Evolutionary conservation across 2,797 vertebrate species (phyloP).

Genomic region (Onychomys torridus): DNA sequence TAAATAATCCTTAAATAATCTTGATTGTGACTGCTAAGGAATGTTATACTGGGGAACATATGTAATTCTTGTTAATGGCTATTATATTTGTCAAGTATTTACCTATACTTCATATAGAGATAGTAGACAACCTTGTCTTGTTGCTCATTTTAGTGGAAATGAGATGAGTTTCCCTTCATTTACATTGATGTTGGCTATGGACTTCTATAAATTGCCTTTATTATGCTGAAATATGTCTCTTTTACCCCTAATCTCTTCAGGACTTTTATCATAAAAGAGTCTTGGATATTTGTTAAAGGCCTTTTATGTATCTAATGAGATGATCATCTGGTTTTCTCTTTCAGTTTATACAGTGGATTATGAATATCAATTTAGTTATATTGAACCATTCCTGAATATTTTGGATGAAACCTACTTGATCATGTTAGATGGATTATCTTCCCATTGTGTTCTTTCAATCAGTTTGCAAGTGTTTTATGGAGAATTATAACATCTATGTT

Average conservation of each 20-base stretch:
- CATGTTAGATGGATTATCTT: neutral
- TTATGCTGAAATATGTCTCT: neutral
- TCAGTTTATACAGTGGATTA: neutral
- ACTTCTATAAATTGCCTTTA: neutral
- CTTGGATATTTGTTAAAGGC: neutral
- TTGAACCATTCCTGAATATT: neutral
- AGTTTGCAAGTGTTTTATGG: neutral
- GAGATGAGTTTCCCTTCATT: neutral
- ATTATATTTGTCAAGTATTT: neutral
- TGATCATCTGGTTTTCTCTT: neutral
- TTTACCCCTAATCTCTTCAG: neutral
- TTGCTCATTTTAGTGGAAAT: neutral
- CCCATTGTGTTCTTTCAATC: neutral
- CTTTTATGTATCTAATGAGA: neutral
- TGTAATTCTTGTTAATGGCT: neutral
- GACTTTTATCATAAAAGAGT: neutral
- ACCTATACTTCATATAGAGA: neutral
- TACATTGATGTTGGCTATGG: neutral
- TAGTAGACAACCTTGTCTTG: neutral
- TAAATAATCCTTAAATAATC: constrained; percentile 88
- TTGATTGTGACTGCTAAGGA: neutral
- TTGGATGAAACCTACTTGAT: neutral
- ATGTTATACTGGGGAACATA: neutral
- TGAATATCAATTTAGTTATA: neutral
- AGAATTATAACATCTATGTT: neutral